Conservation (phyloP, 1,140 invertebrate genomes). For the Leptinotarsa undecemlineata region DNA sequence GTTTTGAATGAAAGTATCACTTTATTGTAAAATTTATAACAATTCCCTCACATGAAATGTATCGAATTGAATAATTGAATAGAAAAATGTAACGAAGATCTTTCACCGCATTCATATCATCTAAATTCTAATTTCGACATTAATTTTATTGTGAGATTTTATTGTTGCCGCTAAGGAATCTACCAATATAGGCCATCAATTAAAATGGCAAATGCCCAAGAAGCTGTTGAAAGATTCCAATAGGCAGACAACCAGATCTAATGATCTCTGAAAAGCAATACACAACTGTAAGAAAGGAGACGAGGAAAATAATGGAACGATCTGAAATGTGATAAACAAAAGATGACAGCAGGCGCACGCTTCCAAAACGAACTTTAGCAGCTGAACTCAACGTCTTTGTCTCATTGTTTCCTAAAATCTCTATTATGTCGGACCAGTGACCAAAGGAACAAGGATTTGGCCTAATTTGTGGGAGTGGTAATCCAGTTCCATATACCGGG, state of each 20-base stretch:
- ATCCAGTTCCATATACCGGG: background rate
- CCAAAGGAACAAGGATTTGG: background rate
- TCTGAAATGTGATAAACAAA: background rate
- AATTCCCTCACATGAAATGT: too few relatives aligned
- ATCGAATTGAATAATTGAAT: too few relatives aligned
- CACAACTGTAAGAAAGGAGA: background rate
- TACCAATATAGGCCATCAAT: background rate
- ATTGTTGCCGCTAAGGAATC: too few relatives aligned
- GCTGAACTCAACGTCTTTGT: slow-evolving; percentile 5
- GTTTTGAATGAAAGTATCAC: too few relatives aligned
- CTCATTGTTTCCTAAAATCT: slow-evolving; percentile 5
- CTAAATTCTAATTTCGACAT: too few relatives aligned
- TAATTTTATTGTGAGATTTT: too few relatives aligned
- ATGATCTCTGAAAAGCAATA: background rate
- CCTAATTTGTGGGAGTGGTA: slow-evolving; percentile 1
- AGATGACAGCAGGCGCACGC: slow-evolving; percentile 4
- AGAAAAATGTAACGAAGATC: too few relatives aligned
- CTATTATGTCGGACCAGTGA: background rate
- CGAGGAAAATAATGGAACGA: background rate
- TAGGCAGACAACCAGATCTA: slow-evolving; percentile 5
- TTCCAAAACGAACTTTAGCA: background rate
- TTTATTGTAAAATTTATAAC: too few relatives aligned
- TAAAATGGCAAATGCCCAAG: background rate
- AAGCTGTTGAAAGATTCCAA: background rate
- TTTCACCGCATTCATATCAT: too few relatives aligned